Evolutionary conservation across 2,888 invertebrate genomes (phyloP).

Genomic region (Xestia rhomboidea): DNA sequence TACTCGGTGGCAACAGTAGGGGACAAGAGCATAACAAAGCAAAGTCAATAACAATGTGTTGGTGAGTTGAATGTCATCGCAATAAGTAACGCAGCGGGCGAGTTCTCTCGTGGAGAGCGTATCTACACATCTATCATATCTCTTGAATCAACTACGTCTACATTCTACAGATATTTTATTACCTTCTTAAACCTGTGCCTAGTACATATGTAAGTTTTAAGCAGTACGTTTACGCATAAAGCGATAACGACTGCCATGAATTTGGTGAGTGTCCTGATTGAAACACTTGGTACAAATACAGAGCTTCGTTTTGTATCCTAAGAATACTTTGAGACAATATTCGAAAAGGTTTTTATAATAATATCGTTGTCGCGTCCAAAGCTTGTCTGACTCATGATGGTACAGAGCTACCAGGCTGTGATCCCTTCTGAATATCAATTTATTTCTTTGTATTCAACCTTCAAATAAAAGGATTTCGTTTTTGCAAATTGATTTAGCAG

Average conservation of each 20-base stretch:
- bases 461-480: slow-evolving; percentile 60
- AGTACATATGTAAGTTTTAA: not conserved
- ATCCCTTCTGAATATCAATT: slow-evolving; percentile 65
- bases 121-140: slow-evolving; percentile 15
- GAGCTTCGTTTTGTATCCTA: not conserved
- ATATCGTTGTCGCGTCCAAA: slow-evolving; percentile 21
- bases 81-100: slow-evolving; percentile 61
- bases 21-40: slow-evolving; percentile 43
- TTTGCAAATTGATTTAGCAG: slow-evolving; percentile 55
- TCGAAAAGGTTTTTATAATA: slow-evolving; percentile 9
- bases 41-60: slow-evolving; percentile 54
- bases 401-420: slow-evolving; percentile 32
- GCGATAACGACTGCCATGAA: not conserved
- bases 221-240: not conserved
- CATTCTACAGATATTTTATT: slow-evolving; percentile 2
- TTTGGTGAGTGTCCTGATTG: not conserved
- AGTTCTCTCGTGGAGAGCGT: slow-evolving; percentile 34
- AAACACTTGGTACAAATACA: slow-evolving; percentile 1
- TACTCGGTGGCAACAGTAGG: slow-evolving; percentile 9
- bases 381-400: slow-evolving; percentile 43
- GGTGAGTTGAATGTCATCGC: slow-evolving; percentile 60
- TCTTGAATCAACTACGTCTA: slow-evolving; percentile 8
- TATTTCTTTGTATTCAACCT: slow-evolving; percentile 56
- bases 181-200: not conserved
- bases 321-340: slow-evolving; percentile 1